Evolutionary conservation across 2,113 vertebrate genomes (phyloP).

Genomic region (Lepus europaeus): DNA sequence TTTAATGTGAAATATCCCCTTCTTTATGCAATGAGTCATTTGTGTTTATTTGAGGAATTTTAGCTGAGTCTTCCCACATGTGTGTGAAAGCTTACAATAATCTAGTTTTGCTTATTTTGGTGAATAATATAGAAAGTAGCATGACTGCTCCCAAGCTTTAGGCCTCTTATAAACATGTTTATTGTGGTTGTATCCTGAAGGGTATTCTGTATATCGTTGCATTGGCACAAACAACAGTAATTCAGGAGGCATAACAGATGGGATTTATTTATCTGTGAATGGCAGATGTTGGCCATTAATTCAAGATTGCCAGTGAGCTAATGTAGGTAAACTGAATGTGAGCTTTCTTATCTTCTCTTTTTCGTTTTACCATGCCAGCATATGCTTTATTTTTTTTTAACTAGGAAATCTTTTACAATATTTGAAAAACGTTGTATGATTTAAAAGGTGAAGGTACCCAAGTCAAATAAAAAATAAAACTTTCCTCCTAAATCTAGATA

Average conservation of each 20-base stretch:
- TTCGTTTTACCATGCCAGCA: not conserved
- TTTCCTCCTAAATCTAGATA: not conserved
- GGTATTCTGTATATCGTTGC: constrained; percentile 59
- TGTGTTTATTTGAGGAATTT: constrained; percentile 23
- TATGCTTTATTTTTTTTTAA: not conserved
- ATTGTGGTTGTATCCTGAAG: constrained; percentile 53
- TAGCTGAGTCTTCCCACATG: not conserved
- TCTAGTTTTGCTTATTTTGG: constrained; percentile 42
- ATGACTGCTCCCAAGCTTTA: constrained; percentile 60
- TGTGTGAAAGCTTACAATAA: constrained; percentile 44
- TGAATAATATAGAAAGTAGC: constrained; percentile 3
- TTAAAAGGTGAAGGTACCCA: not conserved
- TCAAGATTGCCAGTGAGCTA: constrained; percentile 68
- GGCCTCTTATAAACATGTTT: constrained; percentile 72
- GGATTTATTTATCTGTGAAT: constrained; percentile 80
- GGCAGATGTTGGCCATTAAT: constrained; percentile 78
- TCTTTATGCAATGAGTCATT: not conserved
- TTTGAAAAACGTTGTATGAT: not conserved
- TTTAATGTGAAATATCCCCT: not conserved
- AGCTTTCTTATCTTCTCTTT: constrained; percentile 48
- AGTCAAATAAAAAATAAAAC: not conserved
- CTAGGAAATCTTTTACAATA: not conserved
- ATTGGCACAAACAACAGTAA: constrained; percentile 65
- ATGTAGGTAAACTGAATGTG: constrained; percentile 1
- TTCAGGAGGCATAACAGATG: constrained; percentile 77